These are phyloP conservation scores for Metaphire vulgaris DNA, from an alignment of 1,140 invertebrate species.

Conservation along the genomic window DNA sequence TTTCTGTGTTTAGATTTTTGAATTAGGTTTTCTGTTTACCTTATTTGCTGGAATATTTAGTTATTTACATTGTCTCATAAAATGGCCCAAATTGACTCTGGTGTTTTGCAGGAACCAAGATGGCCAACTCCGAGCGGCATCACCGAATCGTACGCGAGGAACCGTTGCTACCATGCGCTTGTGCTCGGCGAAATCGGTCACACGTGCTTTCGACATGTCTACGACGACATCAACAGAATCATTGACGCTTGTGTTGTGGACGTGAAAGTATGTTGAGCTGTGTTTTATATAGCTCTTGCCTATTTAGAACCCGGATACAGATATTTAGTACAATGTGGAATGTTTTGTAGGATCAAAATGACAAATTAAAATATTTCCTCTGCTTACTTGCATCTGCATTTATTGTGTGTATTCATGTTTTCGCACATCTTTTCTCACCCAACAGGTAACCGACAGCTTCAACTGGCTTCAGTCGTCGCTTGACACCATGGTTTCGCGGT, in stretches of 20 bases:
- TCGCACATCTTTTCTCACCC: no score
- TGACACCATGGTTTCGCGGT: constrained; percentile 1
- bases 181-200: background rate
- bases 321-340: background rate
- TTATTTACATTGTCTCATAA: background rate
- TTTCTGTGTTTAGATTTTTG: no score
- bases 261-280: background rate
- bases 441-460: constrained; percentile 12
- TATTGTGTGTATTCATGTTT: background rate
- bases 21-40: no score
- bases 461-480: constrained; percentile 14
- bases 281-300: background rate
- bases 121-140: constrained; percentile 18
- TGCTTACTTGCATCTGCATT: background rate
- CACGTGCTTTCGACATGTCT: background rate
- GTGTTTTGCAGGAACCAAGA: constrained; percentile 3
- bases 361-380: background rate
- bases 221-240: background rate
- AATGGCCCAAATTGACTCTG: no score
- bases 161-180: background rate
- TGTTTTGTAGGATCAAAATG: background rate
- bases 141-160: constrained; percentile 1
- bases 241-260: constrained; percentile 3
- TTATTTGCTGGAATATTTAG: background rate
- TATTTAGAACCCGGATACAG: no score